Evolutionary conservation across 1,140 invertebrate species (phyloP).

Genomic region (Drosophila serrata): DNA sequence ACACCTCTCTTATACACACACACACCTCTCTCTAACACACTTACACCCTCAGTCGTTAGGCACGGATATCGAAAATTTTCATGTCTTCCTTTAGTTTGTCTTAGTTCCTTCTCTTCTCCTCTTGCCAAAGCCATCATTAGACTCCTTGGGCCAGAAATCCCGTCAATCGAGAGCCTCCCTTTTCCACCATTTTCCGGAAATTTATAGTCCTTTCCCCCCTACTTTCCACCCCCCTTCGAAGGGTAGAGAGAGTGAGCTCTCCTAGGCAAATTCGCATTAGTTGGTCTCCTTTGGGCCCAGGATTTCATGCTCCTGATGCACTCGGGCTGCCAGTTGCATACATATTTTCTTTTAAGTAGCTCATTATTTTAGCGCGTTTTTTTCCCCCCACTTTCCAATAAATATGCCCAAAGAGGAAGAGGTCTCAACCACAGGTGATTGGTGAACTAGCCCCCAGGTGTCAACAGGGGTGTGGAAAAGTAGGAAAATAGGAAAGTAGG

Average conservation of each 20-base stretch:
- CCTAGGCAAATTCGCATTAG: conserved; percentile 76
- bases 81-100: conserved; percentile 84
- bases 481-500: no score
- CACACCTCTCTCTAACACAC: no score
- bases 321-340: conserved; percentile 32
- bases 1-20: no score
- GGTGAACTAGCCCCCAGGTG: conserved; percentile 14
- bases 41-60: conserved; percentile 71
- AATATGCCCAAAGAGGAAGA: conserved; percentile 40
- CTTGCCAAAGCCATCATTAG: conserved; percentile 63
- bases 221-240: background rate
- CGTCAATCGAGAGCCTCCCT: conserved; percentile 35
- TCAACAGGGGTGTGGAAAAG: conserved; percentile 1
- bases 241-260: no score
- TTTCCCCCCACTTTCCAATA: conserved; percentile 10
- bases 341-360: conserved; percentile 77
- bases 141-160: conserved; percentile 39
- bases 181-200: conserved; percentile 54
- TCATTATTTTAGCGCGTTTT: conserved; percentile 63
- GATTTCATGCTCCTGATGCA: conserved; percentile 47
- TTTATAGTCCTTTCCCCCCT: conserved; percentile 60
- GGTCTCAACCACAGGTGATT: conserved; percentile 37
- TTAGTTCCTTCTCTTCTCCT: conserved; percentile 52
- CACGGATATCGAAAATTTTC: conserved; percentile 83
- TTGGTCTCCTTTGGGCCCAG: conserved; percentile 33